Evolutionary conservation across 2,797 vertebrate species (phyloP).

Genomic region (Crax fasciolata): DNA sequence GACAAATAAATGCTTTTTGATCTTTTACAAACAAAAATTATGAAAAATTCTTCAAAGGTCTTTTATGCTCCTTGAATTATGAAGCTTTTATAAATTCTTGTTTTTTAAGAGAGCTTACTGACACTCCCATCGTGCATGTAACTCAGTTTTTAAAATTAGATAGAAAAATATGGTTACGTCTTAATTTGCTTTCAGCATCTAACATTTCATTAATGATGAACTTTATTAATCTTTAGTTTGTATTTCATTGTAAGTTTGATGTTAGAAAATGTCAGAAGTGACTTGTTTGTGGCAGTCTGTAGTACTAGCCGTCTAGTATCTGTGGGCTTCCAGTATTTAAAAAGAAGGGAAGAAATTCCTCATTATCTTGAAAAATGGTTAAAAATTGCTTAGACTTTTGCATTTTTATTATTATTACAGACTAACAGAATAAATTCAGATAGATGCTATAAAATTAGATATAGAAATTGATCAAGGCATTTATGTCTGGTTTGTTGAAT

Average conservation of each 20-base stretch:
- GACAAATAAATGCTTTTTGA: neutral
- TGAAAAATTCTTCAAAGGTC: neutral
- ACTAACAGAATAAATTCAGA: neutral
- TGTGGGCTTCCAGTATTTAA: neutral
- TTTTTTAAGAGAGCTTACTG: neutral
- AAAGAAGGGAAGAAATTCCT: neutral
- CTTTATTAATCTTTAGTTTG: neutral
- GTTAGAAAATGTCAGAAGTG: neutral
- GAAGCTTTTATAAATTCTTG: neutral
- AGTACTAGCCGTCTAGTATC: neutral
- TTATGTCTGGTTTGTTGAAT: neutral
- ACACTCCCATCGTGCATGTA: neutral
- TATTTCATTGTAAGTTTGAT: neutral
- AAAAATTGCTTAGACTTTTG: neutral
- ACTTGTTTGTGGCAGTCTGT: neutral
- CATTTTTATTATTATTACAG: neutral
- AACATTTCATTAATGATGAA: neutral
- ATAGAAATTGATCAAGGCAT: neutral
- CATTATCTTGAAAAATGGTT: neutral
- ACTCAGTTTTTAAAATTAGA: neutral
- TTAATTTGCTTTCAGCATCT: neutral
- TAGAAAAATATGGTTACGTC: neutral
- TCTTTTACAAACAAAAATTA: neutral
- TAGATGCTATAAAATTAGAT: neutral
- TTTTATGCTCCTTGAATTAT: neutral